Evolutionary conservation across 2,797 vertebrate genomes (phyloP), one percentile per base, ranked within the genome.

Genomic region (Amphiprion clarkii): DNA sequence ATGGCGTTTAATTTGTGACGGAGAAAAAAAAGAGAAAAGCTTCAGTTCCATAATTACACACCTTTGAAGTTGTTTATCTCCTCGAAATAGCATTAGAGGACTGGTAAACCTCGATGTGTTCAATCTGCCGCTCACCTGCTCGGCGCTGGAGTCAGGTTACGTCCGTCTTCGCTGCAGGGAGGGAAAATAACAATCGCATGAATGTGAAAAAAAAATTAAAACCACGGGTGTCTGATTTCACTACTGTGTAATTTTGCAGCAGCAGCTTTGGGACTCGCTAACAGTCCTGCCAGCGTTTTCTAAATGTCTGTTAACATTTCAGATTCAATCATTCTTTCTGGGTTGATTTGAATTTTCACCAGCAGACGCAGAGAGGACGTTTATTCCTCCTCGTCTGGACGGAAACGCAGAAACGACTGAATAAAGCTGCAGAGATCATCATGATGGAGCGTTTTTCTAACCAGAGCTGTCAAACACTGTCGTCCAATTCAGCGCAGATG

Each of bases 61-160:
- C 64, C 81, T 87, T 79, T 84, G 77, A 90, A 86, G 85, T 71
- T 16, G 59, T 74, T 87, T 51, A 83, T 87, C 83, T 73, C 58
- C 74, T 71, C 80, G 60, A 87, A 85, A 85, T 56, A 72, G 72
- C 78, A 76, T 80, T 71, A 79, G 29, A 40, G 36, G 69, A 62
- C 64, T 63, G 40, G 44, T 63, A 67, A 78, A 59, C 64, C 58
- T 33, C 8, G 2, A 71, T 29, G 9, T 66, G 39, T 52, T 62
- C 33, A 80, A 82, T 71, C 68, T 63, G 63, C 31, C 8, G 57
- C 40, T 56, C 40, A 46, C 44, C 51, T n/a, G 67, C 55, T 79
- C 7, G 39, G 33, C 62, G 1, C 53, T 7, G 14, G 36, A 58
- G 62, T 44, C 54, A 16, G n/a, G 74, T 33, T 46, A n/a, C 10